phyloP scores from a whole-genome alignment of 2,113 vertebrate genomes.

The Xenopus borealis region DNA sequence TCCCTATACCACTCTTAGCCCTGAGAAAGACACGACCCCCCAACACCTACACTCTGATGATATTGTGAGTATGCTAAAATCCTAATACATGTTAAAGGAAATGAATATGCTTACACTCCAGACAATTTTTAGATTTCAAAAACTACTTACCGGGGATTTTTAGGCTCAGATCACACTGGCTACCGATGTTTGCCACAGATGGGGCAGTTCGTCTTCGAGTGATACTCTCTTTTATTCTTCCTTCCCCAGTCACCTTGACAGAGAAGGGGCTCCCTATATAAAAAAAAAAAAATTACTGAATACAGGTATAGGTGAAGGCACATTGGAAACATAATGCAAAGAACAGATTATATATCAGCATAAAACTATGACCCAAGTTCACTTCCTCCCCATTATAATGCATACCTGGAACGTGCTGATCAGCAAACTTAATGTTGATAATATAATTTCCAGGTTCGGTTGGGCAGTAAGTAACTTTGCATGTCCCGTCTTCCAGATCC shows the following conservation, averaged over 20 bases:
- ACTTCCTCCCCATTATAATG: neutral
- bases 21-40: too few species aligned
- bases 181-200: conserved; percentile 84
- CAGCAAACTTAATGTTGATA: conserved; percentile 87
- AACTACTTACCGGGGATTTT: conserved; percentile 80
- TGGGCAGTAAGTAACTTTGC: conserved; percentile 84
- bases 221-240: conserved; percentile 89
- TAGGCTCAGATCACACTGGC: conserved; percentile 85
- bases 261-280: conserved; percentile 83
- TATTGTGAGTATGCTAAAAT: too few species aligned
- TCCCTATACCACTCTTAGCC: too few species aligned
- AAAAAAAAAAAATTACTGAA: neutral
- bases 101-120: too few species aligned
- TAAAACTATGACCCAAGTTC: too few species aligned
- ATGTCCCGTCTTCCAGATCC: conserved; percentile 85
- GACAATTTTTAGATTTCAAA: neutral
- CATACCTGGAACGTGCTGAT: conserved; percentile 85
- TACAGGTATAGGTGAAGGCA: too few species aligned
- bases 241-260: conserved; percentile 87
- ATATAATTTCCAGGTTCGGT: conserved; percentile 88
- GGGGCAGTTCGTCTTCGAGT: conserved; percentile 80
- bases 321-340: too few species aligned
- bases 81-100: too few species aligned
- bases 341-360: too few species aligned
- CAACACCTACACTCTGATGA: too few species aligned